Evolutionary conservation across 2,113 vertebrate species (phyloP), one percentile per base, ranked within the genome.

Genomic region (Phainopepla nitens): DNA sequence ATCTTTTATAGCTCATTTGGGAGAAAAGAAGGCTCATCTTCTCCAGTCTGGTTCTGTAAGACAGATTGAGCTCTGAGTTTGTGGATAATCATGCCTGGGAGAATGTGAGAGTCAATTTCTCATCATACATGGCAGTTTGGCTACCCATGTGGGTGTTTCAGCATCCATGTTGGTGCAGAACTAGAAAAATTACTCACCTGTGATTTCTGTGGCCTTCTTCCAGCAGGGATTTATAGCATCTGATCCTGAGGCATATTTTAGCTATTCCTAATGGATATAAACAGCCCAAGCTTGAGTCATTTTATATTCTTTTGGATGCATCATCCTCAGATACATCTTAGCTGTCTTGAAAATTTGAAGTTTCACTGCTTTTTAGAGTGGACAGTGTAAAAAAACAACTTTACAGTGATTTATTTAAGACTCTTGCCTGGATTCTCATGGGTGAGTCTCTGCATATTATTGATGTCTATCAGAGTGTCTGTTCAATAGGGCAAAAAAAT

Each of bases 201-300:
- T 94, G 92, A 82, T 75, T 94, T 91, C 51, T 86, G 51, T 88
- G 86, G 42, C 89, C 27, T 70, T 73, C 50, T 94, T 92, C 68
- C 91, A 85, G 71, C 36, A 78, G 58, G 73, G 35, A 62, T 87
- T 95, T 94, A 77, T 58, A 73, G 51, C 56, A 76, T 79, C 66
- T 72, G 41, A 72, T 68, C n/a, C 22, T 75, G 41, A 89, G 36
- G 14, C 28, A 42, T 58, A 76, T 83, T 93, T 94, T 88, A 88
- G 18, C 15, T 92, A 60, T 92, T 94, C 69, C 72, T 90, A 86
- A 69, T n/a, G 50, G 76, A 95, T 58, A 76, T 29, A 70, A 89
- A 90, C 90, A 88, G 28, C 31, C 39, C 39, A 80, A 62, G 22
- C 11, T 57, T 62, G 58, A 90, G 39, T 20, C 50, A 54, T 89